A percentile compares a stretch with the other conserved stretches of the same genome.
These are phyloP conservation scores for Papilio gigon DNA, from an alignment of 2,888 invertebrate species.

Conservation along the genomic window DNA sequence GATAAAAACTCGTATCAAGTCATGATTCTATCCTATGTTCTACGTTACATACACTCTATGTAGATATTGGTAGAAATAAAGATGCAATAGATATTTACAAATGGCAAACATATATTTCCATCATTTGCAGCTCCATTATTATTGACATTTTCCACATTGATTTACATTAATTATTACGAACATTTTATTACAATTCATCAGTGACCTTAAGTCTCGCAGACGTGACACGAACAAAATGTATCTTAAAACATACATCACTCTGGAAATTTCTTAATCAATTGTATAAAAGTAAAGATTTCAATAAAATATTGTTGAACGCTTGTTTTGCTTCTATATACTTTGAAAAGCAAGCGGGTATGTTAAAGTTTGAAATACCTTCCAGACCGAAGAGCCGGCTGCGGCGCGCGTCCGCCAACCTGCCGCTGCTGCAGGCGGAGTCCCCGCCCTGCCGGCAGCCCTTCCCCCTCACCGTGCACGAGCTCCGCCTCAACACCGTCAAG, in stretches of 20 bases:
- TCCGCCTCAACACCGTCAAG: conserved; percentile 57
- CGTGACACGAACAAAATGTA: neutral
- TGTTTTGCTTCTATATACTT: neutral
- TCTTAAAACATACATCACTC: neutral
- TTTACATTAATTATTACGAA: neutral
- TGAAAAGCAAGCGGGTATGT: neutral
- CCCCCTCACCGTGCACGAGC: conserved; percentile 70
- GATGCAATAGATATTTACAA: conserved; percentile 20
- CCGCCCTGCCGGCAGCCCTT: conserved; percentile 71
- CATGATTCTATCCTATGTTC: no score
- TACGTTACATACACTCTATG: no score
- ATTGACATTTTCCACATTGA: neutral
- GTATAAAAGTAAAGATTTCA: neutral
- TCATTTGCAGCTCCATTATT: conserved; percentile 11
- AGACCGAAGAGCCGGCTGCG: conserved; percentile 50
- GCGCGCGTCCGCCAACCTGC: conserved; percentile 56
- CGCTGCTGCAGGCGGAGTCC: conserved; percentile 45
- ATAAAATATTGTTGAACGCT: neutral
- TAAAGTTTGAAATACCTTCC: conserved; percentile 16
- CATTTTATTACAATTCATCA: neutral
- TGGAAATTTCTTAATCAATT: neutral
- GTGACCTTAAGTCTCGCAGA: conserved; percentile 1
- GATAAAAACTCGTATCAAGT: no score
- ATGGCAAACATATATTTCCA: conserved; percentile 5
- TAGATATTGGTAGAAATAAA: conserved; percentile 36